These are phyloP conservation scores for Uloborus diversus DNA, from an alignment of 1,140 invertebrate genomes.

Conservation along the genomic window DNA sequence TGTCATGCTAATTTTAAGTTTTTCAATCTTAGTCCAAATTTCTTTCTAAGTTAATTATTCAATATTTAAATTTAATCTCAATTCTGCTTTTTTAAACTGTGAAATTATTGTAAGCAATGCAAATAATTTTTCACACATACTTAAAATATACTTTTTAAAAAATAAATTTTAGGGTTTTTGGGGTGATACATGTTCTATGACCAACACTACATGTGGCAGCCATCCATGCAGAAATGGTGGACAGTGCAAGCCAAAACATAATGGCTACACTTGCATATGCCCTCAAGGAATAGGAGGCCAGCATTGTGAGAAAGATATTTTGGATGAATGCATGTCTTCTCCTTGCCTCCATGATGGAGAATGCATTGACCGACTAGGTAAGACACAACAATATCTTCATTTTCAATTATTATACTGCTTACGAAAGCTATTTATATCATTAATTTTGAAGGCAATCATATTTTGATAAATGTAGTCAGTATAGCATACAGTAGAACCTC, in stretches of 20 bases:
- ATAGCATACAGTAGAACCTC: too few relatives aligned
- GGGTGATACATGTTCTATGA: constrained; percentile 70
- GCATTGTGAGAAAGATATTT: constrained; percentile 81
- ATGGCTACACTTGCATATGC: constrained; percentile 79
- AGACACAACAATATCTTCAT: too few relatives aligned
- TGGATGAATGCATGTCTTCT: constrained; percentile 82
- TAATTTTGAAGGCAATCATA: too few relatives aligned
- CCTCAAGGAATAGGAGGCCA: constrained; percentile 74
- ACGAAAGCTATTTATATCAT: too few relatives aligned
- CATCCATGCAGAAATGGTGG: constrained; percentile 63
- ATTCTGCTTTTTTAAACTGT: too few relatives aligned
- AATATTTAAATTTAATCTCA: too few relatives aligned
- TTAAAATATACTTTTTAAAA: constrained; percentile 88
- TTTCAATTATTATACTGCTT: too few relatives aligned
- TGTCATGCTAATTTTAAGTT: too few relatives aligned
- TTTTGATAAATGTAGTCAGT: too few relatives aligned
- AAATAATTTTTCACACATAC: constrained; percentile 66
- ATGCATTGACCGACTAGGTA: constrained; percentile 77
- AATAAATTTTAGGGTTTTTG: constrained; percentile 77
- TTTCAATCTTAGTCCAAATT: too few relatives aligned
- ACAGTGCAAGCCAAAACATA: constrained; percentile 69
- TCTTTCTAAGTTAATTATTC: too few relatives aligned
- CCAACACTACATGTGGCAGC: constrained; percentile 88
- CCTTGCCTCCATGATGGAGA: constrained; percentile 84
- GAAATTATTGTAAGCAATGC: too few relatives aligned